Percentiles rank a stretch among this genome's conserved stretches.
phyloP scores from a whole-genome alignment of 2,888 invertebrate genomes.

The Torymus tubicola region DNA sequence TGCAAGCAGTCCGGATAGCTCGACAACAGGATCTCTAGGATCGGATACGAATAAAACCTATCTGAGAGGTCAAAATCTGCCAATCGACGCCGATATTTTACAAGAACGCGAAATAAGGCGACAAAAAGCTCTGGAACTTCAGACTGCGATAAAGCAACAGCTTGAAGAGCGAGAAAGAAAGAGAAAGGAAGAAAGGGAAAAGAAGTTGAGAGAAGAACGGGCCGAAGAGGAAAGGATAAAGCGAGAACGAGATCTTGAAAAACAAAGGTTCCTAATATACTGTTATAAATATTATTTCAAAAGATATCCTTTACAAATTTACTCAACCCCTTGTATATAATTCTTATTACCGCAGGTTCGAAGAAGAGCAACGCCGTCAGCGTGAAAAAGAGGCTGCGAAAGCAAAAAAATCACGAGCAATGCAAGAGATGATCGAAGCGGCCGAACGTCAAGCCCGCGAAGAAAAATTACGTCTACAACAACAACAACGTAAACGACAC shows the following conservation, averaged over 20 bases:
- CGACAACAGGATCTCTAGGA: slow-evolving; percentile 69
- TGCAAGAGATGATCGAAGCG: slow-evolving; percentile 86
- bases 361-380: slow-evolving; percentile 83
- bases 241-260: slow-evolving; percentile 77
- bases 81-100: slow-evolving; percentile 86
- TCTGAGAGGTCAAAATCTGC: slow-evolving; percentile 91
- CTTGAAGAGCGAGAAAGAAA: slow-evolving; percentile 88
- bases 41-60: slow-evolving; percentile 79
- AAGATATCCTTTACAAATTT: too few species aligned
- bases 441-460: slow-evolving; percentile 83
- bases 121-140: slow-evolving; percentile 90
- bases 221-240: slow-evolving; percentile 87
- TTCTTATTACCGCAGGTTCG: slow-evolving; percentile 74
- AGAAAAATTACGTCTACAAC: slow-evolving; percentile 78
- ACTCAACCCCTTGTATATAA: too few species aligned
- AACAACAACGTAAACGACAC: slow-evolving; percentile 56
- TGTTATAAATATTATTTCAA: too few species aligned
- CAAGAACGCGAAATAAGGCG: slow-evolving; percentile 89
- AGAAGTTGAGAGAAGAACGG: slow-evolving; percentile 85
- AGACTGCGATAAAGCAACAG: slow-evolving; percentile 90
- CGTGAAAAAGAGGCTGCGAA: slow-evolving; percentile 85
- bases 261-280: slow-evolving; percentile 66
- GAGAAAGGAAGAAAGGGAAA: slow-evolving; percentile 86
- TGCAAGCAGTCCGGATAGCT: slow-evolving; percentile 72
- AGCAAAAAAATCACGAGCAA: slow-evolving; percentile 84